Evolutionary conservation across 1,140 invertebrate genomes (phyloP), one percentile per base, ranked within the genome.

Genomic region (Cydia splendana): DNA sequence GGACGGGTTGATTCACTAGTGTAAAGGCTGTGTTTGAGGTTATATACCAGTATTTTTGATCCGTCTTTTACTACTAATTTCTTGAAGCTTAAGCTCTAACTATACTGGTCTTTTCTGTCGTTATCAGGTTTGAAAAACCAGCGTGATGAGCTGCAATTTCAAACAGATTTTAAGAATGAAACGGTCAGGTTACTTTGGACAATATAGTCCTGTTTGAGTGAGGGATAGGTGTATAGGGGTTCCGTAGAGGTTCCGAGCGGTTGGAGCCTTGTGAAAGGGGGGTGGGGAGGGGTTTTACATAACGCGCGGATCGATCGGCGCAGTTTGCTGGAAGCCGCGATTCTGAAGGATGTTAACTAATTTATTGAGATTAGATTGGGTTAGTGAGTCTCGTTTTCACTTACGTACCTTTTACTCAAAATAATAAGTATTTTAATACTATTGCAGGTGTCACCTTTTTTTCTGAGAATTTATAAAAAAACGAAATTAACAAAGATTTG

Each of bases 281-380:
- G 71, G 78, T 74, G 81, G 82, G 75, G 84, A 80, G 82, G 79
- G 85, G 83, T 83, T 81, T 92, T 92, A 92, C 84, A 88, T 92
- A 92, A 92, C 87, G 76, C 53, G 71, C 81, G 48, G 88, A 92
- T 91, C 90, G 88, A 92, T 92, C 91, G 79, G 80, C 80, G 76
- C 83, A 83, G 83, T 81, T 80, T 77, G 79, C 83, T 84, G 81
- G 82, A 76, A 65, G 74, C 77, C 51, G 10, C 7, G 5, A n/a
- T 62, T 62, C 7, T 24, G 9, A 24, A 57, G 7, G 5, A 9
- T 2, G 57, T 10, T 62, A n/a, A 12, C 0, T 20, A 6, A 62
- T 24, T 10, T 24, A 24, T 62, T 62, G 9, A 24, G 20, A 24
- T 62, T 62, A 24, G 57, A 24, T 62, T 62, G 57, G 9, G 2